phyloP scores from a whole-genome alignment of 2,797 vertebrate species.

The Syncerus caffer region DNA sequence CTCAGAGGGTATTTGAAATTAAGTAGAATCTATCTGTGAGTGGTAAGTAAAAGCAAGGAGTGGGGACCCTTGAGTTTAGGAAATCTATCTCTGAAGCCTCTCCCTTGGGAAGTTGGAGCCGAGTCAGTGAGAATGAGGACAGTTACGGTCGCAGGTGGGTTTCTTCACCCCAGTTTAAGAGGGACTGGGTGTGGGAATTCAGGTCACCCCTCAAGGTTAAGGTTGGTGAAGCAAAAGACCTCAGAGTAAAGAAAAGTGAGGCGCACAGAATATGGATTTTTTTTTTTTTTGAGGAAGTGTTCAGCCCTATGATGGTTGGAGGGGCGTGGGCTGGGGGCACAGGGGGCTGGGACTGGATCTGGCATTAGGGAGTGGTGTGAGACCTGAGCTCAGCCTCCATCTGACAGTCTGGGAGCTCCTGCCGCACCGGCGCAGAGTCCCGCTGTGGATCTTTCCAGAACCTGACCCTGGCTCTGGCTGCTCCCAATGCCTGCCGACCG shows the following conservation, averaged over 20 bases:
- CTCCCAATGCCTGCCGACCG: neutral
- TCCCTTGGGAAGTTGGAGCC: neutral
- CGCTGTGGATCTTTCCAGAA: neutral
- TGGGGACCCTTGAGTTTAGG: neutral
- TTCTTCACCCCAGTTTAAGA: neutral
- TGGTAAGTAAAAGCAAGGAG: neutral
- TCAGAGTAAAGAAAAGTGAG: neutral
- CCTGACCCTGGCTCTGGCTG: neutral
- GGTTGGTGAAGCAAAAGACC: neutral
- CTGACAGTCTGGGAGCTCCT: neutral
- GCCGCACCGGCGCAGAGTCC: neutral
- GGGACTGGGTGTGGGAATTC: neutral
- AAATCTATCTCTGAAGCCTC: neutral
- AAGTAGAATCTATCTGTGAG: neutral
- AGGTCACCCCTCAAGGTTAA: neutral
- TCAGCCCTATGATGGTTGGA: neutral
- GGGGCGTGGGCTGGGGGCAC: neutral
- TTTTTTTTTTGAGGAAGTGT: too few relatives aligned
- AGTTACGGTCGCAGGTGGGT: neutral
- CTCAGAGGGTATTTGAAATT: neutral
- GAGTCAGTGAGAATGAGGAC: neutral
- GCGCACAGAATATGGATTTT: neutral
- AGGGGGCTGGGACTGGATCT: neutral
- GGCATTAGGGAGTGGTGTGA: neutral
- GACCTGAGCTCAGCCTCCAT: neutral